Base-by-base conservation (phyloP, 2,888 invertebrate species). In the Iphiclides podalirius region DNA sequence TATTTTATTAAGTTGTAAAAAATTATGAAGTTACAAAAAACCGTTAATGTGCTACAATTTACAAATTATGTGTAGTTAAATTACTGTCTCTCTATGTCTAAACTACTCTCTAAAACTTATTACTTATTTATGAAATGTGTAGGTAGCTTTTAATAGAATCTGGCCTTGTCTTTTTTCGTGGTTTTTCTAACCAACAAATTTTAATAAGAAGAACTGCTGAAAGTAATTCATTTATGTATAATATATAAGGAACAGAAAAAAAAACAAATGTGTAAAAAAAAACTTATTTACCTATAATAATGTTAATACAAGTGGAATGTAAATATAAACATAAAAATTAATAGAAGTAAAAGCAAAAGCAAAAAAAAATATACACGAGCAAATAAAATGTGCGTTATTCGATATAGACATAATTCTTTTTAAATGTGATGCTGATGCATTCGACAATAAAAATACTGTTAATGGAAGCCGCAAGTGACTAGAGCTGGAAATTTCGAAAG, bases 401-500 rank as follows among this genome's bases (percentile, higher is more conserved):
- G 35, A 45, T 57, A 59, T 51, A 60, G 54, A 53, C 49, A 59
- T 57, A 63, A 52, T 59, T 57, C 59, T 56, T 28, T 49, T 31
- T 31, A 63, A 68, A 66, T 79, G 82, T 81, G 81, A 81, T 82
- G 81, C 58, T 65, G 39, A 49, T 49, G 51, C 51, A 40, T 41
- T 51, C 57, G 39, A 63, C 48, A 66, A 36, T 14, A 59, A 48
- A 59, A 46, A 61, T 55, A 59, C 55, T 57, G 47, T 49, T 56
- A 60, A 67, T 75, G 81, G 79, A 82, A 82, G 80, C 69, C 63
- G 65, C 61, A 65, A 59, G 67, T 84, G 84, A 85, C 85, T 85
- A 85, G 85, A 85, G 75, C 72, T 79, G 75, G 70, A 63, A 61
- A 65, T 70, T 72, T 65, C 51, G 56, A 70, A 71, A 64, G 68